Percentiles rank a stretch among this genome's conserved stretches.
Conservation (phyloP, 2,888 invertebrate genomes). For the Tetramorium bicarinatum region DNA sequence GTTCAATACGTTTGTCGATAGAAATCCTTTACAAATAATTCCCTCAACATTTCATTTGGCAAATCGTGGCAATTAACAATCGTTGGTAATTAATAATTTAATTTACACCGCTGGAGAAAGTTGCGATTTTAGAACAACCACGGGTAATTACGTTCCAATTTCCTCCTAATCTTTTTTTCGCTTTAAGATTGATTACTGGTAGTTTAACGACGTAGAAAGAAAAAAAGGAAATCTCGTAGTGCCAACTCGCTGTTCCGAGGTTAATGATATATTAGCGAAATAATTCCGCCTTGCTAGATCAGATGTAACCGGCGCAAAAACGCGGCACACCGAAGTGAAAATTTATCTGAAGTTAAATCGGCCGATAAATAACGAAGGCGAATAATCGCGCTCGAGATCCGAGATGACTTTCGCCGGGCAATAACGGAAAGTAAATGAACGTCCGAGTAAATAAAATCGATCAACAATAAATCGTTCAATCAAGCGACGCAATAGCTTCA, state of each 20-base stretch:
- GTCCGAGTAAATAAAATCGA: constrained; percentile 52
- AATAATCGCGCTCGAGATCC: constrained; percentile 11
- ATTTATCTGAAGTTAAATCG: constrained; percentile 41
- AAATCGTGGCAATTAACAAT: neutral
- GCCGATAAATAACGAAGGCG: constrained; percentile 32
- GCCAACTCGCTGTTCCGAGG: neutral
- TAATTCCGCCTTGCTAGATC: constrained; percentile 5
- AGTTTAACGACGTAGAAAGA: neutral
- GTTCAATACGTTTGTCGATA: neutral
- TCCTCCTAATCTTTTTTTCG: neutral
- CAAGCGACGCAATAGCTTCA: constrained; percentile 47
- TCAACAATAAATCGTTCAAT: constrained; percentile 54
- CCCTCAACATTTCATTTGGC: neutral
- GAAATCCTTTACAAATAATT: neutral
- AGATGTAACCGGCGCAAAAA: neutral
- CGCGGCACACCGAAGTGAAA: constrained; percentile 6
- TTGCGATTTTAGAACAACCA: neutral
- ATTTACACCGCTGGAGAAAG: constrained; percentile 10
- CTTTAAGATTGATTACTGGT: neutral
- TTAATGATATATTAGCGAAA: constrained; percentile 33
- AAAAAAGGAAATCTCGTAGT: neutral
- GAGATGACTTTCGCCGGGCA: constrained; percentile 43
- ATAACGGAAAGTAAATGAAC: constrained; percentile 19
- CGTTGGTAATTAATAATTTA: neutral
- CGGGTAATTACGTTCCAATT: constrained; percentile 9